A percentile compares a stretch with the other conserved stretches of the same genome.
These are phyloP conservation scores for Falco cherrug DNA, from an alignment of 2,797 vertebrate genomes.

Conservation along the genomic window DNA sequence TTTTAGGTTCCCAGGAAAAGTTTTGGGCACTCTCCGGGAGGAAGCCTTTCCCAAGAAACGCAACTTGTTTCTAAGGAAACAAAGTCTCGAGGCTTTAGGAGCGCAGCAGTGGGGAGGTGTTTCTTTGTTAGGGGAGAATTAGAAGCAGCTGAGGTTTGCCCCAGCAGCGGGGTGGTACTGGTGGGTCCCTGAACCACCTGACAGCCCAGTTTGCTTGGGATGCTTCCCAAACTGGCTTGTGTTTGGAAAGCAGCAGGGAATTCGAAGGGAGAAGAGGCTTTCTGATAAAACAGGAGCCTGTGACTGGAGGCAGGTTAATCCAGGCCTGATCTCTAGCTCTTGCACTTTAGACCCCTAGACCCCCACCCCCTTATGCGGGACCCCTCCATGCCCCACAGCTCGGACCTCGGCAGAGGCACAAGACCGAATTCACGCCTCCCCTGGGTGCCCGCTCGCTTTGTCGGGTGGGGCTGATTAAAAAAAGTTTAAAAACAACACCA, in stretches of 20 bases:
- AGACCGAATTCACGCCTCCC: fast-evolving
- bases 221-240: neutral
- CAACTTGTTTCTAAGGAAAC: too few species aligned
- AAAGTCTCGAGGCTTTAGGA: neutral
- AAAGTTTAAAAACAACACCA: neutral
- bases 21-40: fast-evolving
- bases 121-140: neutral
- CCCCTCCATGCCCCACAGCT: too few species aligned
- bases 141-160: neutral
- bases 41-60: neutral
- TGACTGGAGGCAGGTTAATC: neutral
- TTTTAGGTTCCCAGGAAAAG: fast-evolving
- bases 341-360: neutral
- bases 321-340: neutral
- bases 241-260: neutral
- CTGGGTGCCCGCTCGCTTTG: neutral
- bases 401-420: neutral
- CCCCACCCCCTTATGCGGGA: neutral
- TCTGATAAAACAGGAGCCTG: neutral
- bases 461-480: too few species aligned
- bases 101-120: neutral
- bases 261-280: neutral
- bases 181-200: neutral
- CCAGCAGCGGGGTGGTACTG: neutral
- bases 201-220: neutral